These are phyloP conservation scores for Tiphia femorata DNA, from an alignment of 2,888 invertebrate genomes.

Conservation along the genomic window DNA sequence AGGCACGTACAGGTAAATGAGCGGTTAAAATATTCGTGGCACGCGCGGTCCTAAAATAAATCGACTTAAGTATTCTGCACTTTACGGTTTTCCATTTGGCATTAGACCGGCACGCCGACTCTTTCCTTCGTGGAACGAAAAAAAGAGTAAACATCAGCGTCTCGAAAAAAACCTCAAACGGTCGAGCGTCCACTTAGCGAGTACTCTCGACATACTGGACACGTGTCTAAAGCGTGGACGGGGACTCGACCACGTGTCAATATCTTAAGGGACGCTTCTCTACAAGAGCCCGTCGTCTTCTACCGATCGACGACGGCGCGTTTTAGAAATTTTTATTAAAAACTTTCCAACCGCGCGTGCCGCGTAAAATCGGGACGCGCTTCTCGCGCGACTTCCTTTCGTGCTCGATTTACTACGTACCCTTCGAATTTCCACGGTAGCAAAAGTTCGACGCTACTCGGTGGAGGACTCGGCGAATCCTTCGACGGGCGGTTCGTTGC, in stretches of 20 bases:
- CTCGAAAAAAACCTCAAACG: conserved; percentile 53
- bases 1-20: not conserved
- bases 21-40: conserved; percentile 33
- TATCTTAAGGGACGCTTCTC: conserved; percentile 41
- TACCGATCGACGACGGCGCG: not conserved
- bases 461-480: no score
- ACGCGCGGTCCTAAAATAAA: conserved; percentile 44
- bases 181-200: conserved; percentile 56
- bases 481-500: no score
- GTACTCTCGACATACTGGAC: conserved; percentile 43
- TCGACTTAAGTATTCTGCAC: conserved; percentile 41
- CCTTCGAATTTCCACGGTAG: not conserved
- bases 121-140: conserved; percentile 35
- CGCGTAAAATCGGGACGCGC: not conserved
- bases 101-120: conserved; percentile 31
- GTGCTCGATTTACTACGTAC: not conserved
- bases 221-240: conserved; percentile 50
- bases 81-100: conserved; percentile 41
- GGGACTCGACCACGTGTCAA: conserved; percentile 49
- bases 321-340: conserved; percentile 31
- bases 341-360: no score
- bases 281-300: conserved; percentile 31
- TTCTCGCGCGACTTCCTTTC: not conserved
- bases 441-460: not conserved
- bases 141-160: conserved; percentile 35